Percentiles rank a stretch among this genome's conserved stretches.
These are phyloP conservation scores for Oceanodroma leucorhoa DNA, from an alignment of 2,797 vertebrate species.

Conservation along the genomic window DNA sequence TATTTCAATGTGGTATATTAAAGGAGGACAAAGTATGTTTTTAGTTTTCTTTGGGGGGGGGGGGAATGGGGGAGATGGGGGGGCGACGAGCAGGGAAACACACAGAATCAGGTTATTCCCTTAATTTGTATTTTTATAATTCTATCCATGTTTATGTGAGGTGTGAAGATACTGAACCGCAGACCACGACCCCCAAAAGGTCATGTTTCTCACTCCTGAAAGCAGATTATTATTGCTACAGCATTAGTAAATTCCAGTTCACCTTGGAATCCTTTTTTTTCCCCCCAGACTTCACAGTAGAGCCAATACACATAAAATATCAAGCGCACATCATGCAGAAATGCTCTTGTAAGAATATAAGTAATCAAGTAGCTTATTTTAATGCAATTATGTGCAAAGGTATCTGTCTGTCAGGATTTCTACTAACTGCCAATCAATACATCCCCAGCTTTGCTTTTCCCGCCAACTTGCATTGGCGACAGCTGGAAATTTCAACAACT, in stretches of 20 bases:
- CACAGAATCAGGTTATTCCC: not conserved
- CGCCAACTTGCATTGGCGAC: not conserved
- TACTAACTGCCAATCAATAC: too few species aligned
- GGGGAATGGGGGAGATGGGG: fast-evolving
- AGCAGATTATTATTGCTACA: not conserved
- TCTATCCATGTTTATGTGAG: not conserved
- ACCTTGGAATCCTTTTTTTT: not conserved
- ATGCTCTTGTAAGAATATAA: not conserved
- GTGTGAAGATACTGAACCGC: not conserved
- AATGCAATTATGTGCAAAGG: not conserved
- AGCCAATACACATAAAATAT: not conserved
- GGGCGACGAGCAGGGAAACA: not conserved
- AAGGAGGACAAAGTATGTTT: not conserved
- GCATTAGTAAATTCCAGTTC: not conserved
- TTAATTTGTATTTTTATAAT: not conserved
- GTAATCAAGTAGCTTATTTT: not conserved
- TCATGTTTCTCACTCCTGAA: not conserved
- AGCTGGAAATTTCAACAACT: constrained; percentile 49
- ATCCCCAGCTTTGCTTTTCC: not conserved
- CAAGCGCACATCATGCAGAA: not conserved
- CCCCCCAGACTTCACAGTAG: not conserved
- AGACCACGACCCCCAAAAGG: not conserved
- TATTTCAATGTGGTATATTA: not conserved
- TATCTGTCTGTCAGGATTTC: not conserved
- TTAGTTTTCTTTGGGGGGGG: not conserved